Evolutionary conservation across 2,797 vertebrate species (phyloP).

Genomic region (Pogoniulus pusillus): DNA sequence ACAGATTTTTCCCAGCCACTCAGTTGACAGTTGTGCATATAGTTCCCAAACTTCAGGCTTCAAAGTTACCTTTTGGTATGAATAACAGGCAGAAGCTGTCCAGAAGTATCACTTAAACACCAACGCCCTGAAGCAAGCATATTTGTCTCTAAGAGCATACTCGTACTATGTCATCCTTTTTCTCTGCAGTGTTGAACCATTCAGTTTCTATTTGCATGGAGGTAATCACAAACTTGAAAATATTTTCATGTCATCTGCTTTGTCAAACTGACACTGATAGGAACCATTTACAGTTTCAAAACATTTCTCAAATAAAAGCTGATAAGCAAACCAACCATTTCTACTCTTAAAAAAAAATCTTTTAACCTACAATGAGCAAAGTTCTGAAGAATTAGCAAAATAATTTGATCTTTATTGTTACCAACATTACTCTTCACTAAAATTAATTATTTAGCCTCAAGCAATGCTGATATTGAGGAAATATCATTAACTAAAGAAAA

Average conservation of each 20-base stretch:
- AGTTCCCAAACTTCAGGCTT: neutral
- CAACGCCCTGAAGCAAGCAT: rapidly evolving
- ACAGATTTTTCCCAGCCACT: neutral
- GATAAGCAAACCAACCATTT: neutral
- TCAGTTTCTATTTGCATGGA: neutral
- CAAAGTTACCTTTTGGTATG: neutral
- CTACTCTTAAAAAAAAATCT: neutral
- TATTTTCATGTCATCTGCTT: neutral
- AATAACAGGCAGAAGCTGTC: neutral
- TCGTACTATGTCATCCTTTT: neutral
- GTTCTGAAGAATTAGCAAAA: conserved; percentile 36
- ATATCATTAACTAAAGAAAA: neutral
- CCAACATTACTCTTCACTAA: neutral
- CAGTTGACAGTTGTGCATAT: neutral
- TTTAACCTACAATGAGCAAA: neutral
- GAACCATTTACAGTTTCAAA: conserved; percentile 20
- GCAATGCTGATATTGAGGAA: conserved; percentile 1
- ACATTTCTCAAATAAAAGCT: neutral
- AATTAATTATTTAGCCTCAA: neutral
- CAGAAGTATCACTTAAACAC: neutral
- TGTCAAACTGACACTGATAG: neutral
- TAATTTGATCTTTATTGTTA: neutral
- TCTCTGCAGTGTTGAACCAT: neutral
- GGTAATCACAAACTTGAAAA: conserved; percentile 8
- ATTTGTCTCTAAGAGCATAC: neutral